Base-by-base conservation (phyloP, 2,797 vertebrate species). In the Gymnoscopelus braueri region DNA sequence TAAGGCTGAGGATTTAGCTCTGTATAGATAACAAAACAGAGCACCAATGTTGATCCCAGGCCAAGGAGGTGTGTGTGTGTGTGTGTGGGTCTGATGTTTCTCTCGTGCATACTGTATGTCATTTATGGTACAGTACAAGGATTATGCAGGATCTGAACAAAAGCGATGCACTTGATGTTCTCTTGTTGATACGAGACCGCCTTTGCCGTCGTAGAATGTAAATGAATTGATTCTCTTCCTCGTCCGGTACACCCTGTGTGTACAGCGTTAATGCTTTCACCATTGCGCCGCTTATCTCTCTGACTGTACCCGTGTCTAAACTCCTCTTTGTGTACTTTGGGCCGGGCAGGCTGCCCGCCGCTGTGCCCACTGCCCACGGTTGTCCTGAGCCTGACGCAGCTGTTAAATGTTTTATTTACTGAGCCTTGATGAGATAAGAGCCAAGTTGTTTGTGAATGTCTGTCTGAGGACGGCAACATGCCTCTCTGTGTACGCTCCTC, bases 391-490 rank as follows among this genome's bases (percentile, higher is more conserved):
- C 62, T 69, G 78, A 65, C 55, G 71, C 85, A 87, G 84, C 87
- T 90, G 87, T 86, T 87, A 86, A 85, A 88, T 88, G 90, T 89
- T 92, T 92, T 88, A 91, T 92, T 89, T 91, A 87, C 89, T 75
- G 82, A 93, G 81, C 79, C 76, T 87, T 84, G 87, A 90, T 89
- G 88, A 89, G 88, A 92, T 90, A 85, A 91, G 77, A 88, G 82
- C 74, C 4, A 51, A 68, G 81, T 80, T 80, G 87, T 86, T 87
- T 85, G 68, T 64, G 73, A 86, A 90, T 83, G 82, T 83, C 84
- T 86, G 81, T 84, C 83, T 75, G 72, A 84, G 82, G 84, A 87
- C 82, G 76, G 82, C 77, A 84, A 77, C 75, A 55, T 75, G 74
- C 61, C 60, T 71, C 78, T 71, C 59, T 68, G 72, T 86, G 72